Conservation (phyloP, 2,113 vertebrate genomes). For the Ceyx cyanopectus region DNA sequence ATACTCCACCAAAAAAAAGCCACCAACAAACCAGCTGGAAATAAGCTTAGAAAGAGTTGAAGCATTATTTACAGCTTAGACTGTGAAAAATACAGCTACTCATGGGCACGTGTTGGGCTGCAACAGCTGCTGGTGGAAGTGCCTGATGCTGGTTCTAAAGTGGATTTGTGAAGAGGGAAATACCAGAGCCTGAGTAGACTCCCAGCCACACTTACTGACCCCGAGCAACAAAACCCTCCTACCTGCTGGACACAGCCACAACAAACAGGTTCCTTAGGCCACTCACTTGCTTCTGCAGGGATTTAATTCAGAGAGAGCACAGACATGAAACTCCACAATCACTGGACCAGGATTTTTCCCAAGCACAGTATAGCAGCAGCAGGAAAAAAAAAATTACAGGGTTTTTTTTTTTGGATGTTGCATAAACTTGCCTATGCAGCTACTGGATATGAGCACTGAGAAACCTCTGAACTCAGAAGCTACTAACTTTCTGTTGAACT, state of each 20-base stretch:
- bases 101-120: neutral
- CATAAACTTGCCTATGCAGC: neutral
- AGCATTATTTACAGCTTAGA: neutral
- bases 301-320: neutral
- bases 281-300: neutral
- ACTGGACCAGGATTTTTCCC: neutral
- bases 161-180: neutral
- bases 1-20: neutral
- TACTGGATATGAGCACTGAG: neutral
- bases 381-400: neutral
- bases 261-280: neutral
- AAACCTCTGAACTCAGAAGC: neutral
- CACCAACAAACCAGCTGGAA: neutral
- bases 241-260: fast-evolving
- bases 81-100: neutral
- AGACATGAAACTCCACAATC: neutral
- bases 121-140: neutral
- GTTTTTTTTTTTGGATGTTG: neutral
- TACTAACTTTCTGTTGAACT: neutral
- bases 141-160: neutral
- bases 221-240: neutral
- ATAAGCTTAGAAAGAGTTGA: neutral
- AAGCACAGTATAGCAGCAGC: neutral
- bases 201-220: neutral
- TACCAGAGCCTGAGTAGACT: neutral